phyloP scores from a whole-genome alignment of 2,113 vertebrate species.

The Zosterops hypoxanthus region DNA sequence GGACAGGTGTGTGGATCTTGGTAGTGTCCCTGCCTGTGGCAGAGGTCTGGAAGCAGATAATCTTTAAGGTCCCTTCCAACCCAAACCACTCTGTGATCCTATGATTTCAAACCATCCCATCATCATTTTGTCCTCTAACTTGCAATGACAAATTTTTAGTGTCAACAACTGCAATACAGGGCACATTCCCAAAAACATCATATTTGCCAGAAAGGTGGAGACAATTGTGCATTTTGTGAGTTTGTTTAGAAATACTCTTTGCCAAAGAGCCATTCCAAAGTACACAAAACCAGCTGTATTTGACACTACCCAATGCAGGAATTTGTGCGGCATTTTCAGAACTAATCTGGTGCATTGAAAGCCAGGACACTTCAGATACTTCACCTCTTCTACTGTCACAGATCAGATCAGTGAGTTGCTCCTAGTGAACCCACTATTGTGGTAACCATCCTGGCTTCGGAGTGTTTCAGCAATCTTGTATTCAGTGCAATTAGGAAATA shows the following conservation, averaged over 20 bases:
- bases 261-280: background rate
- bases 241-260: background rate
- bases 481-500: background rate
- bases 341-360: background rate
- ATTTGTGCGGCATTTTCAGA: background rate
- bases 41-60: background rate
- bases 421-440: accelerated
- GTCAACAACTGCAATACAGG: background rate
- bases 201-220: background rate
- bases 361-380: background rate
- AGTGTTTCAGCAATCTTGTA: background rate
- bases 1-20: background rate
- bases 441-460: background rate
- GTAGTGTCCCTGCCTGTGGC: background rate
- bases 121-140: background rate
- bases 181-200: background rate
- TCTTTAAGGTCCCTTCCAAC: background rate
- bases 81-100: background rate
- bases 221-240: accelerated
- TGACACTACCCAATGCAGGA: background rate
- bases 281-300: background rate
- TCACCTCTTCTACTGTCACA: background rate
- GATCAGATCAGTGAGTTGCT: background rate
- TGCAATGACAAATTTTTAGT: background rate
- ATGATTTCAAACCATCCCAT: background rate